Evolutionary conservation across 1,140 invertebrate species (phyloP).

Genomic region (Pogonus chalceus): DNA sequence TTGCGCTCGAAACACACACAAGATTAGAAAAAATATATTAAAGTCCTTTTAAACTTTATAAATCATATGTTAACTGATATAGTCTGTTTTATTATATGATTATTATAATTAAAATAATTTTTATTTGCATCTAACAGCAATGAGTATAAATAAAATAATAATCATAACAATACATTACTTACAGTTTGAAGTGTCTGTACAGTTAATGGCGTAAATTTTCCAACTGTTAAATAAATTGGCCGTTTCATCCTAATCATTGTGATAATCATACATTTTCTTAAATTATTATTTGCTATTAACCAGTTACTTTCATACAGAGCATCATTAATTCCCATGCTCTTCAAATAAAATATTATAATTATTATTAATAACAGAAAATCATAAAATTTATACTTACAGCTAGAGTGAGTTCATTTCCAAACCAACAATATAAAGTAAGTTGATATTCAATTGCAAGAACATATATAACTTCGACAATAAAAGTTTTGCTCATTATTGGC

Average conservation of each 20-base stretch:
- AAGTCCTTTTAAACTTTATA: too few species aligned
- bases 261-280: conserved; percentile 33
- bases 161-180: conserved; percentile 16
- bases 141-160: too few species aligned
- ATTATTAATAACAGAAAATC: too few species aligned
- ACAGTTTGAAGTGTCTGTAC: conserved; percentile 38
- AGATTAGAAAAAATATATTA: too few species aligned
- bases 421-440: conserved; percentile 45
- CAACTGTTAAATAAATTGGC: conserved; percentile 39
- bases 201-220: conserved; percentile 40
- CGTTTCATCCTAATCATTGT: conserved; percentile 40
- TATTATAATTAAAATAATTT: too few species aligned
- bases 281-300: conserved; percentile 33
- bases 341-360: not conserved
- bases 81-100: too few species aligned
- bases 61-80: too few species aligned
- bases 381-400: conserved; percentile 32
- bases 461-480: conserved; percentile 38
- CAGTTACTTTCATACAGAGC: conserved; percentile 34
- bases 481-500: conserved; percentile 31
- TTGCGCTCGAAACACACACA: too few species aligned
- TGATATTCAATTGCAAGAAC: conserved; percentile 39
- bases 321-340: conserved; percentile 34
- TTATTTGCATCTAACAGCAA: too few species aligned
- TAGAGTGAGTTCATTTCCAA: conserved; percentile 44